Evolutionary conservation across 2,113 vertebrate genomes (phyloP).

Genomic region (Irena cyanogastra): DNA sequence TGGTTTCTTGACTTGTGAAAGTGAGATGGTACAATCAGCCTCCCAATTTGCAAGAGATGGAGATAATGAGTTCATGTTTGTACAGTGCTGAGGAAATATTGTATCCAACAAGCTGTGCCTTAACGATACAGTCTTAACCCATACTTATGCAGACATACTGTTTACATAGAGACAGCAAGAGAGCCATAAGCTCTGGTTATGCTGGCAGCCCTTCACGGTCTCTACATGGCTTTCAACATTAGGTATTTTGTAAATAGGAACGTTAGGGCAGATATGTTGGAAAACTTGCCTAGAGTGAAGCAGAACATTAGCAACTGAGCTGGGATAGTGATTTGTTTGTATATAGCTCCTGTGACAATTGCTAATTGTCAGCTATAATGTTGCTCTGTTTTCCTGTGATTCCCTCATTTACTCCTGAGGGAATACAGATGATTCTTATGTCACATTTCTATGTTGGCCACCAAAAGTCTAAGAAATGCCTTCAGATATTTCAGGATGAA

Average conservation of each 20-base stretch:
- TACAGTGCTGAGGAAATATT: neutral
- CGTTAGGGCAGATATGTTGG: neutral
- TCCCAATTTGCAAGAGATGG: neutral
- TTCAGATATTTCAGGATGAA: neutral
- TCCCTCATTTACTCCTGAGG: neutral
- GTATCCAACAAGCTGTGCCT: neutral
- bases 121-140: neutral
- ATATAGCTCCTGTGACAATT: neutral
- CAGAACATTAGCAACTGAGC: neutral
- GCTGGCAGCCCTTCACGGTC: neutral
- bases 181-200: neutral
- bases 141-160: neutral
- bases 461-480: neutral
- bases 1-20: neutral
- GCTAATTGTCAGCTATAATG: neutral
- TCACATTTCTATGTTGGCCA: neutral
- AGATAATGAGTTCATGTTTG: slow-evolving; percentile 20
- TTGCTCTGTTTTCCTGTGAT: neutral
- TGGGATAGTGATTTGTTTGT: neutral
- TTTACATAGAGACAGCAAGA: neutral
- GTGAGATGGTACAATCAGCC: neutral
- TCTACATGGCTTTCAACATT: neutral
- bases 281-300: neutral
- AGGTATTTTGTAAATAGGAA: neutral
- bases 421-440: neutral